Percentiles rank a stretch among this genome's conserved stretches.
Conservation (phyloP, 2,888 invertebrate species). For the Epinotia bilunana region DNA sequence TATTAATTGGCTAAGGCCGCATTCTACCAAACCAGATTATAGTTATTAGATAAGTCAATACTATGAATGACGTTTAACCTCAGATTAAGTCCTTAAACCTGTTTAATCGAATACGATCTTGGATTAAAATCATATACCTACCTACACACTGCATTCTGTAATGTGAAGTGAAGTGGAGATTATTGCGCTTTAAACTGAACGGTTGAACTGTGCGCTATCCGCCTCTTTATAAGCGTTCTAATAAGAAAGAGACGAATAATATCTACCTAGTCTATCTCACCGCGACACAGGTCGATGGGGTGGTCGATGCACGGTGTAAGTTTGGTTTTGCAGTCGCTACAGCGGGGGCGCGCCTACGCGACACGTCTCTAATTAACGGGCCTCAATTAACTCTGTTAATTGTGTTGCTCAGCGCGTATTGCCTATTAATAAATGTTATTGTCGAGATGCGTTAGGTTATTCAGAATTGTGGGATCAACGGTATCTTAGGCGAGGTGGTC, state of each 20-base stretch:
- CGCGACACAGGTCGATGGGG: too few species aligned
- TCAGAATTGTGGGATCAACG: not conserved
- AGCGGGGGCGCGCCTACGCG: conserved; percentile 74
- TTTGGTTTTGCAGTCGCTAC: conserved; percentile 54
- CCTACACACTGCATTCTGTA: too few species aligned
- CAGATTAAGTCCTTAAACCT: too few species aligned
- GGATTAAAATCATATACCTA: too few species aligned
- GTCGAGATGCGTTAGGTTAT: conserved; percentile 13
- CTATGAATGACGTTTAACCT: not conserved
- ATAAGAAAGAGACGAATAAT: too few species aligned
- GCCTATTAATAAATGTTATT: conserved; percentile 30
- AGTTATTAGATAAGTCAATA: not conserved
- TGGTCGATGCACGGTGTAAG: not conserved
- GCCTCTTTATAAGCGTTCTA: too few species aligned
- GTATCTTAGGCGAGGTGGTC: not conserved
- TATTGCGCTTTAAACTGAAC: not conserved
- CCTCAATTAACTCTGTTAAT: conserved; percentile 72
- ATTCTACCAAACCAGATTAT: not conserved
- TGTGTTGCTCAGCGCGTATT: conserved; percentile 55
- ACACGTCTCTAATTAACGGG: conserved; percentile 76
- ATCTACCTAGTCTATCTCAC: too few species aligned
- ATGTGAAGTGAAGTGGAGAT: not conserved
- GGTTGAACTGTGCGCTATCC: too few species aligned
- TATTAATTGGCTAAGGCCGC: not conserved
- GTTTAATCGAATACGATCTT: too few species aligned